Base-by-base conservation (phyloP, 2,888 invertebrate species). In the Plutella xylostella region DNA sequence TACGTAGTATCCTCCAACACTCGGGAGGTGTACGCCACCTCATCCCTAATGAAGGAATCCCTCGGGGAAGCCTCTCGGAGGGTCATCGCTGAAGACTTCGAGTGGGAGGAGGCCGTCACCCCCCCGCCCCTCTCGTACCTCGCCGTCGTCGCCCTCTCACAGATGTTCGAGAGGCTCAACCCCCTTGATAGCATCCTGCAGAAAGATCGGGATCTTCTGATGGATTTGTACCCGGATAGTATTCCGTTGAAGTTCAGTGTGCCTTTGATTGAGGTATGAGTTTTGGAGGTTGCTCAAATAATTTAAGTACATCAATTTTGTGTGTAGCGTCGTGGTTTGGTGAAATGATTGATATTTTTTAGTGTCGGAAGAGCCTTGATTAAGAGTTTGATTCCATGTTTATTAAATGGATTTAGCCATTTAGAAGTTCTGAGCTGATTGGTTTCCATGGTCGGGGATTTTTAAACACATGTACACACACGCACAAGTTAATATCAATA, bases 221-320 rank as follows among this genome's bases (percentile, higher is more conserved):
- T 89, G 64, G 89, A 90, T 68, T 68, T 88, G 46, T 75, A 87
- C 51, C 86, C 89, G 1, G 77, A 83, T 2, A 77, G 86, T 60
- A 78, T 90, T 46, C 87, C 87, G 2, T 69, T 90, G 31, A 85
- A 85, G 48, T 64, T 78, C 46, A 83, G 85, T 33, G 85, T 88
- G 3, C 86, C 85, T 2, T 54, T 74, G 14, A 86, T 89, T 31
- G 72, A 76, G 62, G 87, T 86, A 58, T n/a, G n/a, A n/a, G n/a
- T n/a, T n/a, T n/a, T n/a, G n/a, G n/a, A n/a, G n/a, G n/a, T n/a
- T n/a, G n/a, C n/a, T n/a, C n/a, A n/a, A n/a, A n/a, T n/a, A n/a
- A n/a, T n/a, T n/a, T n/a, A n/a, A n/a, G n/a, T n/a, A n/a, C n/a
- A n/a, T n/a, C n/a, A n/a, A 28, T 28, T 28, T 28, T 28, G n/a